Evolutionary conservation across 2,113 vertebrate genomes (phyloP).

Genomic region (Tangachromis dhanisi): DNA sequence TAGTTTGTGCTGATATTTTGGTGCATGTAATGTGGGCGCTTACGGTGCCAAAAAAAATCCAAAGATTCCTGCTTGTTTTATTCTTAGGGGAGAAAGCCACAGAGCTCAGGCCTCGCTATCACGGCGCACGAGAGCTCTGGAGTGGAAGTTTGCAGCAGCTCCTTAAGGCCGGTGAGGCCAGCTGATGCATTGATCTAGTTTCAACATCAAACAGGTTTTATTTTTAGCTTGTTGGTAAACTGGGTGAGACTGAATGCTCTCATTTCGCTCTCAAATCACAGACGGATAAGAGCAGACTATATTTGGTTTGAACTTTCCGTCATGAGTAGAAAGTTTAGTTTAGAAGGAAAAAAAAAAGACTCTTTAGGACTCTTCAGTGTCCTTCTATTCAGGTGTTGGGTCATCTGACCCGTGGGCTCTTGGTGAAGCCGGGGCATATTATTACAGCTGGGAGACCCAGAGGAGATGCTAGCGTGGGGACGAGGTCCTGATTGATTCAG

Average conservation of each 20-base stretch:
- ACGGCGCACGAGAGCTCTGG: background rate
- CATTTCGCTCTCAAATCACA: slow-evolving; percentile 5
- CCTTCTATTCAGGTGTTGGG: slow-evolving; percentile 22
- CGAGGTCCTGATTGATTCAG: slow-evolving; percentile 85
- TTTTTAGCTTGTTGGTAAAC: slow-evolving; percentile 51
- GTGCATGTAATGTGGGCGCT: slow-evolving; percentile 6
- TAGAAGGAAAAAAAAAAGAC: background rate
- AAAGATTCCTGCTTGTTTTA: slow-evolving; percentile 12
- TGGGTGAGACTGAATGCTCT: slow-evolving; percentile 25
- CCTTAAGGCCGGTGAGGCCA: slow-evolving; percentile 18
- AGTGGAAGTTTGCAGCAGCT: background rate
- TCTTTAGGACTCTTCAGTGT: background rate
- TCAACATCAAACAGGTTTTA: slow-evolving; percentile 45
- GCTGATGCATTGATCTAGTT: slow-evolving; percentile 48
- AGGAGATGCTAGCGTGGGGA: slow-evolving; percentile 62
- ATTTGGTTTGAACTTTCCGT: background rate
- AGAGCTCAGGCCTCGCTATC: background rate
- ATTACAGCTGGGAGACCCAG: slow-evolving; percentile 85
- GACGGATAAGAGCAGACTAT: background rate
- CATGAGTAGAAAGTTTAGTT: background rate
- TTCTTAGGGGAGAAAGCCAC: slow-evolving; percentile 6
- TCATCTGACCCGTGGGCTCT: slow-evolving; percentile 58
- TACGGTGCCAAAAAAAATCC: background rate
- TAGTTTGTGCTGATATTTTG: slow-evolving; percentile 44
- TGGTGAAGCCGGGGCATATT: slow-evolving; percentile 78